A percentile compares a stretch with the other conserved stretches of the same genome.
Evolutionary conservation across 2,113 vertebrate genomes (phyloP).

Genomic region (Aleadryas rufinucha): DNA sequence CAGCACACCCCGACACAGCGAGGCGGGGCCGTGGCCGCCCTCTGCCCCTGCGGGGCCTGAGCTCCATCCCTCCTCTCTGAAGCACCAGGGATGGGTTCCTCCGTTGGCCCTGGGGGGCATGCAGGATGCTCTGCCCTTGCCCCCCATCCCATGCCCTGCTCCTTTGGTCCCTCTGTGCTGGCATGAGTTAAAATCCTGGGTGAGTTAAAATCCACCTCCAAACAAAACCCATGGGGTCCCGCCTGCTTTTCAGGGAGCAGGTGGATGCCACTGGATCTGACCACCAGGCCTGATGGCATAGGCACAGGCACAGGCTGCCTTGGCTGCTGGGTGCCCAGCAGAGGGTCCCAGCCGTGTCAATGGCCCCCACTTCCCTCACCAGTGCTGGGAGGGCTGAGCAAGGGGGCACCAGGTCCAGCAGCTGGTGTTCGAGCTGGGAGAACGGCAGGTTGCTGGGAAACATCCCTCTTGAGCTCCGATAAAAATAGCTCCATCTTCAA

Average conservation of each 20-base stretch:
- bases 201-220: not conserved
- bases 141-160: not conserved
- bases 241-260: not conserved
- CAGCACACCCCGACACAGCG: not conserved
- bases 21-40: not conserved
- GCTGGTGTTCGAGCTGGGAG: constrained; percentile 7
- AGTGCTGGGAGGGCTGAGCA: not conserved
- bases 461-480: constrained; percentile 59
- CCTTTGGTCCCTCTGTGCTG: not conserved
- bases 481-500: constrained; percentile 54
- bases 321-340: not conserved
- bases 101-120: rapidly evolving
- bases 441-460: constrained; percentile 59
- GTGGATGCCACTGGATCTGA: not conserved
- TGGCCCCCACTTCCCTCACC: not conserved
- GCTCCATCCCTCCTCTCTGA: rapidly evolving
- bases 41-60: rapidly evolving
- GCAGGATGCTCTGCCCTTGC: not conserved
- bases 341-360: rapidly evolving
- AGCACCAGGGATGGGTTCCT: rapidly evolving
- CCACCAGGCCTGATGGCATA: not conserved
- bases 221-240: not conserved
- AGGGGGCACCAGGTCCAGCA: not conserved
- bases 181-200: not conserved
- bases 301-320: rapidly evolving